These are phyloP conservation scores for Uropsilus gracilis DNA, from an alignment of 2,113 vertebrate genomes.

Conservation along the genomic window DNA sequence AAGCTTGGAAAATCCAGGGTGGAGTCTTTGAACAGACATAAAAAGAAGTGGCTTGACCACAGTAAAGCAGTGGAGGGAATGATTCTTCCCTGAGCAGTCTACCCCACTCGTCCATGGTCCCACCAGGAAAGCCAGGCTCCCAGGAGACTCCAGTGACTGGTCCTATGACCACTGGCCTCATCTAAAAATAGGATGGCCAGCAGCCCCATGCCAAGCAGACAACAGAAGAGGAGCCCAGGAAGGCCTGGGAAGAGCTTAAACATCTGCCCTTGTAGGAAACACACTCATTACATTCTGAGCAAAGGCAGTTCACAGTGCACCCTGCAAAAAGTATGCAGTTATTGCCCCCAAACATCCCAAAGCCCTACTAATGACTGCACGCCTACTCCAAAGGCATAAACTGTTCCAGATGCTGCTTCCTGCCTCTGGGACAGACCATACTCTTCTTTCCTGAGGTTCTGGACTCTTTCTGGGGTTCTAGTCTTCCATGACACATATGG, in stretches of 20 bases:
- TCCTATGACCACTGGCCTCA: background rate
- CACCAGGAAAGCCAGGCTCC: background rate
- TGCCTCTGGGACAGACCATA: background rate
- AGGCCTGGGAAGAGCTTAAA: background rate
- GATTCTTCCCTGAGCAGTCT: background rate
- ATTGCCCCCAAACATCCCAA: slow-evolving; percentile 58
- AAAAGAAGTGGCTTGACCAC: slow-evolving; percentile 46
- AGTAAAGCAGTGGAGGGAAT: background rate
- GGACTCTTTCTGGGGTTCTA: background rate
- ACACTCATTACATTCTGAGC: slow-evolving; percentile 62
- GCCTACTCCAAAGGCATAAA: slow-evolving; percentile 1
- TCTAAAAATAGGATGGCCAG: slow-evolving; percentile 56
- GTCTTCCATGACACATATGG: background rate
- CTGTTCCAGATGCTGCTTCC: slow-evolving; percentile 53
- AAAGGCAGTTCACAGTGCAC: slow-evolving; percentile 21
- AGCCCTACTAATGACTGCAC: slow-evolving; percentile 40
- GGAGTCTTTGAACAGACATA: slow-evolving; percentile 46
- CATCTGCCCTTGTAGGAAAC: slow-evolving; percentile 2
- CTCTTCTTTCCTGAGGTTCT: background rate
- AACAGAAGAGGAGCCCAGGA: background rate
- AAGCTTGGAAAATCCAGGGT: slow-evolving; percentile 41
- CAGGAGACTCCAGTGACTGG: background rate
- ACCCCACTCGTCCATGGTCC: background rate
- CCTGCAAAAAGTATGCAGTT: slow-evolving; percentile 53
- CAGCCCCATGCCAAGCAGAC: slow-evolving; percentile 48